Base-by-base conservation (phyloP, 2,888 invertebrate genomes). In the Tortricodes alternella region DNA sequence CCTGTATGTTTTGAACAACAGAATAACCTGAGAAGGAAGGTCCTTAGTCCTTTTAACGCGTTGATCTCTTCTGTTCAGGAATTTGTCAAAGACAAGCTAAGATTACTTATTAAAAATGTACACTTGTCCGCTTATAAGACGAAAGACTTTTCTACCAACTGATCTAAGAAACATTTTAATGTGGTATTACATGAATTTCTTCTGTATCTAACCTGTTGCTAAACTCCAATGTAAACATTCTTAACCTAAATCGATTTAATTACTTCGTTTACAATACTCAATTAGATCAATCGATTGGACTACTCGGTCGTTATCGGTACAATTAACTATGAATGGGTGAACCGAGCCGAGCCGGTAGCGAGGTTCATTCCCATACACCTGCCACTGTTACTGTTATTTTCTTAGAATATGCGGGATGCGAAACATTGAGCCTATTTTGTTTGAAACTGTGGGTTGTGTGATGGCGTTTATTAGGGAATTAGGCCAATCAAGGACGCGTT, bases 321-420 rank as follows among this genome's bases (percentile, higher is more conserved):
- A 53, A 53, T 53, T 53, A 53, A 34, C 39, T 39, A 32, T 41
- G 53, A 53, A 53, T 53, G 41, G 50, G 13, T 21, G 41, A 41
- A 41, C 34, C 38, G n/a, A n/a, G n/a, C n/a, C 23, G 23, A 16
- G 23, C 38, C 44, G 29, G 44, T 44, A 44, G 44, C 35, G 21
- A 11, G 15, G 24, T 41, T 41, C 41, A 23, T 18, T n/a, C n/a
- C 13, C 23, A 21, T 15, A 21, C 9, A 21, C 29, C 16, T 35
- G 41, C 41, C 7, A 7, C 46, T 51, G 51, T 29, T 21, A 57
- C 52, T 35, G 51, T 46, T 51, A 27, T 38, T 53, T 44, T 60
- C 53, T 52, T 41, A 48, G 49, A 52, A 51, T 61, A 58, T 43
- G 52, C 58, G 51, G 61, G 58, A 59, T 61, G 53, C 59, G 60